phyloP scores from a whole-genome alignment of 1,140 invertebrate genomes.

The Yoshiicerus persimilis region DNA sequence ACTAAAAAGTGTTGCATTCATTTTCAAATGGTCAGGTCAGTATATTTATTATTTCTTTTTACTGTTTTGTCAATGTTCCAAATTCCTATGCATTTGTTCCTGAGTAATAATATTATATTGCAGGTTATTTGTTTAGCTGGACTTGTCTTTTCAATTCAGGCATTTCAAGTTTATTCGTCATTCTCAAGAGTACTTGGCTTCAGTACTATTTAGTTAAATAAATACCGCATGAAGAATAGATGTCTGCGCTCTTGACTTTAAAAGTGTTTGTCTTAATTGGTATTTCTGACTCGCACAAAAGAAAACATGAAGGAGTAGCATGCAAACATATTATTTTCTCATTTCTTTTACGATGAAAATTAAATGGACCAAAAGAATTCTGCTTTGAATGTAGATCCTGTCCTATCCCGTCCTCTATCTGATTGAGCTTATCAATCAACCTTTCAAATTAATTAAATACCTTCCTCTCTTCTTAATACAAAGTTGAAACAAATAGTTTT shows the following conservation, averaged over 20 bases:
- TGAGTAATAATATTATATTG: neutral
- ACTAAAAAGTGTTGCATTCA: too few species aligned
- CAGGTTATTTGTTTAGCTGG: neutral
- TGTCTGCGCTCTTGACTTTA: neutral
- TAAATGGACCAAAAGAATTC: neutral
- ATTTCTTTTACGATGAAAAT: neutral
- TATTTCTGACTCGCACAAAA: neutral
- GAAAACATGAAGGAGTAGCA: neutral
- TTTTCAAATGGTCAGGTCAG: too few species aligned
- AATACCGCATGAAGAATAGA: neutral
- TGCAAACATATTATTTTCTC: neutral
- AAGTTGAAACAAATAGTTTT: neutral
- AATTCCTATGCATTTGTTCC: too few species aligned
- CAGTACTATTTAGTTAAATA: neutral
- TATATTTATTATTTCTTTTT: neutral
- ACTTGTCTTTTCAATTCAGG: neutral
- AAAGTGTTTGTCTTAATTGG: neutral
- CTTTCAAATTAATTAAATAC: neutral
- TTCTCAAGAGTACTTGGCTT: neutral
- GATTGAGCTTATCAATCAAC: neutral
- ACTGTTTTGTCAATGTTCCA: neutral
- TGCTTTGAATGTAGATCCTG: neutral
- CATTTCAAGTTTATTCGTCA: neutral
- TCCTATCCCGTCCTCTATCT: neutral
- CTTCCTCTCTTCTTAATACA: neutral